phyloP scores from a whole-genome alignment of 1,140 invertebrate species.

The Drosophila sp. region DNA sequence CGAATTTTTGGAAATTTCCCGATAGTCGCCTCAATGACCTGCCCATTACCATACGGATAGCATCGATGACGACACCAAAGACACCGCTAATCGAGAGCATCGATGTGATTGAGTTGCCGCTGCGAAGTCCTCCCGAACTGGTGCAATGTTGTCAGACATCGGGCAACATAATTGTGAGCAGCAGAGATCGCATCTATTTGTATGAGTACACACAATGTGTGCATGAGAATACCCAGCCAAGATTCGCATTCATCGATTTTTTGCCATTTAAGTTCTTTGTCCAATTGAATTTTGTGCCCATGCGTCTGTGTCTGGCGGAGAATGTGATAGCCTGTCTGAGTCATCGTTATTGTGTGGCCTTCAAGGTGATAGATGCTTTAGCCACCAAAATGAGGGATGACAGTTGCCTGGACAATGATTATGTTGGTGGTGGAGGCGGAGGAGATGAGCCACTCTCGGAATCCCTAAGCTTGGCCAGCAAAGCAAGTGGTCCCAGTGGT shows the following conservation, averaged over 20 bases:
- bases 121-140: constrained; percentile 75
- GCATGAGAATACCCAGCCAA: constrained; percentile 76
- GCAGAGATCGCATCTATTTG: constrained; percentile 75
- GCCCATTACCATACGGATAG: constrained; percentile 78
- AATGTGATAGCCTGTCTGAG: constrained; percentile 79
- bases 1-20: constrained; percentile 80
- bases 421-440: constrained; percentile 39
- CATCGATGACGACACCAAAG: constrained; percentile 81
- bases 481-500: constrained; percentile 59
- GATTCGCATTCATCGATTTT: constrained; percentile 79
- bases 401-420: constrained; percentile 72
- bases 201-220: constrained; percentile 80
- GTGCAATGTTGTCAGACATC: constrained; percentile 79
- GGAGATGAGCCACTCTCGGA: constrained; percentile 73
- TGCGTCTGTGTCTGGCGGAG: constrained; percentile 69
- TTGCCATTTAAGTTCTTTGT: constrained; percentile 81
- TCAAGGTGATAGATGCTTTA: constrained; percentile 75
- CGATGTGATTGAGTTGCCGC: constrained; percentile 76
- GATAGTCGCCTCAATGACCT: constrained; percentile 74
- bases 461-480: constrained; percentile 69
- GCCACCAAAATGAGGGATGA: constrained; percentile 47
- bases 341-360: constrained; percentile 78
- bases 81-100: constrained; percentile 75
- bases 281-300: constrained; percentile 74
- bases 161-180: constrained; percentile 80